phyloP scores from a whole-genome alignment of 2,888 invertebrate genomes.

The Bugulina stolonifera region DNA sequence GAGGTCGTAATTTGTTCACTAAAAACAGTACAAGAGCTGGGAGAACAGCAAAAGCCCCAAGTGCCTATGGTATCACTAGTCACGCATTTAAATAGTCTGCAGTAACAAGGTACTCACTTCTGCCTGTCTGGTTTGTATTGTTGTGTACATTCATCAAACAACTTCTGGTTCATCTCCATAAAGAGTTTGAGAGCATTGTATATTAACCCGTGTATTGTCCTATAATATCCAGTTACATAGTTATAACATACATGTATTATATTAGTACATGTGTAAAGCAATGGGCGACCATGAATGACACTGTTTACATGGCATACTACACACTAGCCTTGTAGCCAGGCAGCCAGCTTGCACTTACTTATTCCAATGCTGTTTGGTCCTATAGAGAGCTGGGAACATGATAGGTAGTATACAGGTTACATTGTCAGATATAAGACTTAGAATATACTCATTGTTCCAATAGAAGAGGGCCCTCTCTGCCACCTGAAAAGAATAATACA shows the following conservation, averaged over 20 bases:
- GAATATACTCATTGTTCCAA: constrained; percentile 99
- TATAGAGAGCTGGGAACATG: constrained; percentile 98
- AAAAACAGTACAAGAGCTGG: too few species aligned
- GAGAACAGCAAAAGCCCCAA: too few species aligned
- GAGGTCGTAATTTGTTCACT: too few species aligned
- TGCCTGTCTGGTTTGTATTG: constrained; percentile 98
- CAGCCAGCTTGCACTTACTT: too few species aligned
- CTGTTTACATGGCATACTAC: too few species aligned
- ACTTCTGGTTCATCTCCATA: constrained; percentile 99
- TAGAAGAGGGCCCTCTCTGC: constrained; percentile 97
- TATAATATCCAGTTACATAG: too few species aligned
- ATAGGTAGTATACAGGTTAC: constrained; percentile 97
- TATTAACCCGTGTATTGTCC: constrained; percentile 93
- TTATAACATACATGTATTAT: too few species aligned
- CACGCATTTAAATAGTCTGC: too few species aligned
- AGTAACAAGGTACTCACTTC: constrained; percentile 64
- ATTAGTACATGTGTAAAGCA: too few species aligned
- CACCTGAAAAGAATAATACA: constrained; percentile 61
- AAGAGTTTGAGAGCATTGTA: constrained; percentile 99
- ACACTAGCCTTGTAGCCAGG: too few species aligned
- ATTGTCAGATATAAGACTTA: constrained; percentile 98
- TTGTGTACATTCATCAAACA: constrained; percentile 94
- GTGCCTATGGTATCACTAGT: too few species aligned
- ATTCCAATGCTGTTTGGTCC: constrained; percentile 99
- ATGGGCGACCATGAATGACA: too few species aligned